A percentile compares a stretch with the other conserved stretches of the same genome.
Evolutionary conservation across 2,113 vertebrate genomes (phyloP).

Genomic region (Bubalus kerabau): DNA sequence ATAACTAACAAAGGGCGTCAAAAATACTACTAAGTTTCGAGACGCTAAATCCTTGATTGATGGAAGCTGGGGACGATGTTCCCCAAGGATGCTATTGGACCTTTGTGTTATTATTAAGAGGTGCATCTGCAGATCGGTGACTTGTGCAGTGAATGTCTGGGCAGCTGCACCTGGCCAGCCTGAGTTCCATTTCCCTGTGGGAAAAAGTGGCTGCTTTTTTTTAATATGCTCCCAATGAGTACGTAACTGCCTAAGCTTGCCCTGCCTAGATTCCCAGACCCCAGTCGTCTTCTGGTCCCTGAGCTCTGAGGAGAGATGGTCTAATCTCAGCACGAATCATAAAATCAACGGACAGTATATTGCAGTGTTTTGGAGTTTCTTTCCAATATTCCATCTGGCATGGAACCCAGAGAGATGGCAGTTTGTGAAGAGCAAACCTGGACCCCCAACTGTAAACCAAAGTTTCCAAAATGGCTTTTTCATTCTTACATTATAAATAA

Average conservation of each 20-base stretch:
- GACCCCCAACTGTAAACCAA: neutral
- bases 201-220: neutral
- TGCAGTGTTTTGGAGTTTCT: neutral
- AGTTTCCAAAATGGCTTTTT: neutral
- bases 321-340: neutral
- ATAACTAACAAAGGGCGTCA: neutral
- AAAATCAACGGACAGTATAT: neutral
- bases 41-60: neutral
- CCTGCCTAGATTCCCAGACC: neutral
- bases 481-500: neutral
- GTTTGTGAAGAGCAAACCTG: neutral
- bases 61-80: neutral
- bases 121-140: neutral
- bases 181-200: neutral
- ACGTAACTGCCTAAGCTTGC: rapidly evolving
- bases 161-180: too few relatives aligned
- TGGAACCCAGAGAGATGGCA: neutral
- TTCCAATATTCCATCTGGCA: neutral
- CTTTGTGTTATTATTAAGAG: neutral
- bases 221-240: rapidly evolving
- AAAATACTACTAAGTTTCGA: neutral
- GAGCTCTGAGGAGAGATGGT: neutral
- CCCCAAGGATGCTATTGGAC: neutral
- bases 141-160: neutral
- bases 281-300: neutral